phyloP scores from a whole-genome alignment of 1,140 invertebrate genomes.

The Calliphora vicina region DNA sequence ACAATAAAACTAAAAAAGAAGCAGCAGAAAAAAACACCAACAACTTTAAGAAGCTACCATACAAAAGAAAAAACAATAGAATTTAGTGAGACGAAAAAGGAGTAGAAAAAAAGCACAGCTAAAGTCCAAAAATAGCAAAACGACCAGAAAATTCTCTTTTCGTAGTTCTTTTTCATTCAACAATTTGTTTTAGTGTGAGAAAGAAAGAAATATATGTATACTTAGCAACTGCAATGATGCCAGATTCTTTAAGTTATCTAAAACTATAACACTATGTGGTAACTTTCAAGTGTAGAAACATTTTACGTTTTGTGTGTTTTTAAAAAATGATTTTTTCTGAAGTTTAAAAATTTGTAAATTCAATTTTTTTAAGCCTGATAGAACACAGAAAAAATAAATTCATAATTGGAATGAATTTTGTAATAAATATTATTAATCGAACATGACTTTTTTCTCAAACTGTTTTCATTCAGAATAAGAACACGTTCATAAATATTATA shows the following conservation, averaged over 20 bases:
- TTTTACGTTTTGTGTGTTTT: too few relatives aligned
- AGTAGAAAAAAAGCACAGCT: not conserved
- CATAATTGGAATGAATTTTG: too few relatives aligned
- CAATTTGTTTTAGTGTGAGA: not conserved
- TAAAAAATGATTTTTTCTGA: too few relatives aligned
- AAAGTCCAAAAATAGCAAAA: conserved; percentile 16
- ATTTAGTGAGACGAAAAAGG: not conserved
- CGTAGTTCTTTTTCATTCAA: not conserved
- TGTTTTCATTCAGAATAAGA: too few relatives aligned
- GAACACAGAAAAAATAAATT: too few relatives aligned
- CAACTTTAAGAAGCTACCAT: not conserved
- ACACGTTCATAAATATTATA: too few relatives aligned
- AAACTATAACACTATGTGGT: not conserved
- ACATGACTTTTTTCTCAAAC: too few relatives aligned
- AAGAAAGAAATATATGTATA: not conserved
- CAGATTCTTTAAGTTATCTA: not conserved
- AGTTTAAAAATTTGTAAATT: too few relatives aligned
- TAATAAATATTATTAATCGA: too few relatives aligned
- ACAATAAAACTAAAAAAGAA: not conserved
- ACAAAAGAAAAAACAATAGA: conserved; percentile 1
- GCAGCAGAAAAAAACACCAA: not conserved
- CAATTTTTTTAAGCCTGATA: too few relatives aligned
- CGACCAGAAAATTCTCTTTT: not conserved
- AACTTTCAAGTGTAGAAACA: not conserved
- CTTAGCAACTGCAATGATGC: not conserved